Evolutionary conservation across 2,113 vertebrate genomes (phyloP), one percentile per base, ranked within the genome.

Genomic region (Pandion haliaetus): DNA sequence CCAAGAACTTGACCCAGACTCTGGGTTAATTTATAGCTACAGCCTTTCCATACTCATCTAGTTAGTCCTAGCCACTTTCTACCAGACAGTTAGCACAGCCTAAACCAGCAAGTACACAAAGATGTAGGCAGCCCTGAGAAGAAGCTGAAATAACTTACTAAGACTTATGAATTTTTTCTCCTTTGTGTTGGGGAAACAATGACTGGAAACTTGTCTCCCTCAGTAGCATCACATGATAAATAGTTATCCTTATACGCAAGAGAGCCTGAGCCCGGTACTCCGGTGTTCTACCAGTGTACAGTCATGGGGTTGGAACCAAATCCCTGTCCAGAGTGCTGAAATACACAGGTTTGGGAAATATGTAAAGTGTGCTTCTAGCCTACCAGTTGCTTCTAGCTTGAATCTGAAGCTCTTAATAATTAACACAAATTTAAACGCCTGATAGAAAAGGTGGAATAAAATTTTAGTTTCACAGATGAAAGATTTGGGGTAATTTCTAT

Each of bases 301-400:
- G 1, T 24, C 4, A 1, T 1, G 5, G 34, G 40, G 8, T 16
- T 21, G 20, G 58, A 49, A 6, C 26, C 16, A 9, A 21, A 31
- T 17, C 82, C 17, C 88, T 90, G 79, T 92, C 96, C 85, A 92
- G 72, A 34, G 76, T 95, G 38, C 90, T 96, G 92, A 95, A 95
- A 74, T 2, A 4, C 3, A 47, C 12, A 1, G 1, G 5, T 3
- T 23, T 8, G 20, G 20, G 9, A 54, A 71, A 38, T 2, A 18
- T 0, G 3, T 6, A 0, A 17, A 1, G 6, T 2, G 4, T 24
- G 13, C n/a, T 80, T 57, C 49, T 23, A 29, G 16, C 4, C 58
- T 29, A 25, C 5, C 24, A 19, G 17, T 3, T 6, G 12, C 36
- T 73, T 69, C 36, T 16, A 14, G 19, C n/a, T 36, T 28, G 28